Conservation (phyloP, 53 echinoderm and acorn worm genomes). For the Holothuria leucospilota region DNA sequence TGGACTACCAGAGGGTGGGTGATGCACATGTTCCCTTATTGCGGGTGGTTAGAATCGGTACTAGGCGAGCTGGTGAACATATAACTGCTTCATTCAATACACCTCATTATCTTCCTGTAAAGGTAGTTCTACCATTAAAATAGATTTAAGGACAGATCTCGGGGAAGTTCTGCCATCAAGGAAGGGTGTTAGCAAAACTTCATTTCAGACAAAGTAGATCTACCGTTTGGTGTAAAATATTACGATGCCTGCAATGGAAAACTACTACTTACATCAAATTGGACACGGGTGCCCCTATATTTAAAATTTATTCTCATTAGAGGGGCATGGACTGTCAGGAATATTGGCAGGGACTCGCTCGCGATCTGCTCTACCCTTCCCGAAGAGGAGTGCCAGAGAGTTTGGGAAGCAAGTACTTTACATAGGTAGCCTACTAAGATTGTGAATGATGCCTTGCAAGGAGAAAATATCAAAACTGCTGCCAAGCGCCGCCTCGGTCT, state of each 20-base stretch:
- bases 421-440: not conserved
- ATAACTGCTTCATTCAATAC: no score
- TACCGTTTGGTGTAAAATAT: not conserved
- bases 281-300: not conserved
- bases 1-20: no score
- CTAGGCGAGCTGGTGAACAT: no score
- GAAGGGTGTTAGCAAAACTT: not conserved
- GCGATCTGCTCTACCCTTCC: not conserved
- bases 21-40: no score
- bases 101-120: not conserved
- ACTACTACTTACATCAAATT: slow-evolving; percentile 6
- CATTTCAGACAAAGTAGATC: slow-evolving; percentile 5
- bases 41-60: no score
- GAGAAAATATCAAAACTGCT: slow-evolving; percentile 42
- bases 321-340: not conserved
- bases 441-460: slow-evolving; percentile 40
- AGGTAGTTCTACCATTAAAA: not conserved
- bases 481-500: slow-evolving; percentile 17
- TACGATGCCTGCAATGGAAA: not conserved
- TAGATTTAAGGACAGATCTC: not conserved
- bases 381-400: no score
- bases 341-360: slow-evolving; percentile 47
- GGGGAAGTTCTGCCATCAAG: not conserved
- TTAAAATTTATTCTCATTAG: no score
- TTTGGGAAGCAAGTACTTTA: no score